A percentile compares a stretch with the other conserved stretches of the same genome.
Conservation (phyloP, 2,888 invertebrate genomes). For the Rotaria sp. region DNA sequence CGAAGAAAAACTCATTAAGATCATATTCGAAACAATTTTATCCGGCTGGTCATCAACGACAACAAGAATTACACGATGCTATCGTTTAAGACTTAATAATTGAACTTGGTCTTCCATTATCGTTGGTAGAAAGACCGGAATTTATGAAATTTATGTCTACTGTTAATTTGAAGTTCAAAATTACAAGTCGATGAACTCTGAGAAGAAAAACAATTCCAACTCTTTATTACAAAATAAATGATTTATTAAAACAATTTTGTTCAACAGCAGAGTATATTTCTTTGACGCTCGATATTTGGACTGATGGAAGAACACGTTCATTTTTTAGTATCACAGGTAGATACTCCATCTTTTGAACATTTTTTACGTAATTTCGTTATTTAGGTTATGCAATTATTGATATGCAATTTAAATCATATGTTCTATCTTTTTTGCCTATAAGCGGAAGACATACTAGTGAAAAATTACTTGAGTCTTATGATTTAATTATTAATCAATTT, state of each 20-base stretch:
- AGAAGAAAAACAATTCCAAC: not conserved
- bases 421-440: too few relatives aligned
- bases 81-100: not conserved
- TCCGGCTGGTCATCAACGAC: not conserved
- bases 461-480: too few relatives aligned
- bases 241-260: not conserved
- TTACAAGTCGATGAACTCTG: not conserved
- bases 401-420: too few relatives aligned
- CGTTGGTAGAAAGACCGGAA: conserved; percentile 16
- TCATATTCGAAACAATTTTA: not conserved
- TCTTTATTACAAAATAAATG: not conserved
- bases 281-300: not conserved
- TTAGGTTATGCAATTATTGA: not conserved
- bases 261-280: not conserved
- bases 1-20: not conserved
- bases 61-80: not conserved
- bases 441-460: too few relatives aligned
- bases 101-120: conserved; percentile 17
- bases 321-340: not conserved
- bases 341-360: not conserved
- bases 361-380: not conserved
- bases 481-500: not conserved
- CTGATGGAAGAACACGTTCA: not conserved
- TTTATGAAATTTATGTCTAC: conserved; percentile 2
- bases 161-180: not conserved